A percentile compares a stretch with the other conserved stretches of the same genome.
Conservation (phyloP, 2,888 invertebrate species). For the Orchesellides sinensis region DNA sequence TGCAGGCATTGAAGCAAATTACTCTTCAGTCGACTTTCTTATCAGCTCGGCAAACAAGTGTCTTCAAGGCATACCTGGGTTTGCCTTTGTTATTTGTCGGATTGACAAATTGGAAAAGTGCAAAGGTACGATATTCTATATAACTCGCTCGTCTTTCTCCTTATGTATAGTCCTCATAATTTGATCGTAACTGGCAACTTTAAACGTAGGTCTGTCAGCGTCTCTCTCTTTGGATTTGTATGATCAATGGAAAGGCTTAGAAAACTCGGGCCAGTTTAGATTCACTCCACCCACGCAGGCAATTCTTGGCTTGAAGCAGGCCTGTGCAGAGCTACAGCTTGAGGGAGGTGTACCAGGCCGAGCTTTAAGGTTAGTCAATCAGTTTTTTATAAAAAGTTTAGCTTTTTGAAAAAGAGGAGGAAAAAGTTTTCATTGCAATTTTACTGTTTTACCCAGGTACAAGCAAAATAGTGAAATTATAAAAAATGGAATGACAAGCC, state of each 20-base stretch:
- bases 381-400: too few relatives aligned
- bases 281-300: constrained; percentile 79
- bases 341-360: constrained; percentile 77
- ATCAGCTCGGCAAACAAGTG: constrained; percentile 79
- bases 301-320: constrained; percentile 78
- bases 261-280: constrained; percentile 78
- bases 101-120: constrained; percentile 76
- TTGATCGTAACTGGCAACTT: too few relatives aligned
- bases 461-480: constrained; percentile 76
- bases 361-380: constrained; percentile 76
- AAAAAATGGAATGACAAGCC: constrained; percentile 77
- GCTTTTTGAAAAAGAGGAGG: not conserved
- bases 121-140: constrained; percentile 76
- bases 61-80: constrained; percentile 77
- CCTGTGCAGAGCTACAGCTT: constrained; percentile 77
- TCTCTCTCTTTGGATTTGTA: constrained; percentile 77
- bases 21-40: constrained; percentile 77
- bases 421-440: not conserved
- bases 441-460: constrained; percentile 76
- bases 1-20: constrained; percentile 77
- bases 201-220: constrained; percentile 76
- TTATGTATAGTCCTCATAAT: not conserved
- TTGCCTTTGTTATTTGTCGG: constrained; percentile 77
- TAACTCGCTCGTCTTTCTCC: not conserved
- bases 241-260: constrained; percentile 77